Percentiles rank a stretch among this genome's conserved stretches.
phyloP scores from a whole-genome alignment of 2,113 vertebrate species.

The Platichthys flesus region DNA sequence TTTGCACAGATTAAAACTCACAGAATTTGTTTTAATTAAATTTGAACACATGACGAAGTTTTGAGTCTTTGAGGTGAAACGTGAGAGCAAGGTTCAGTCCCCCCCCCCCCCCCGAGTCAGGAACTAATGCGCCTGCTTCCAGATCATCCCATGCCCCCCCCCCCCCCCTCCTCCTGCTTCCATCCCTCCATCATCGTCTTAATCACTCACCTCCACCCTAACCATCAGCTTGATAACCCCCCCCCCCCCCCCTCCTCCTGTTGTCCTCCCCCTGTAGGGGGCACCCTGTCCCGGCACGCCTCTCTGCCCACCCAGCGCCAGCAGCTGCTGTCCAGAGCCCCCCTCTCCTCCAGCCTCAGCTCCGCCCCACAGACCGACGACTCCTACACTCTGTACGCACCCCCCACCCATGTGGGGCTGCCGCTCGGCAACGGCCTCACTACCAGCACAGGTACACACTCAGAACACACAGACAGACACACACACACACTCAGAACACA shows the following conservation, averaged over 20 bases:
- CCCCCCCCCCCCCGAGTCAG: background rate
- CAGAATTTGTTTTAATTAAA: too few species aligned
- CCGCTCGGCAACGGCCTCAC: slow-evolving; percentile 67
- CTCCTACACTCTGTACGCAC: slow-evolving; percentile 76
- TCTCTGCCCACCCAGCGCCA: slow-evolving; percentile 83
- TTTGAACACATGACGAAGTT: too few species aligned
- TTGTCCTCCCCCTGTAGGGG: slow-evolving; percentile 82
- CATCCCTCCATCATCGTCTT: slow-evolving; percentile 51
- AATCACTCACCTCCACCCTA: slow-evolving; percentile 62
- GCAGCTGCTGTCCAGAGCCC: slow-evolving; percentile 81
- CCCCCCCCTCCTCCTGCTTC: slow-evolving; percentile 34
- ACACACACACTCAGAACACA: too few species aligned
- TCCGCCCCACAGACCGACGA: slow-evolving; percentile 81
- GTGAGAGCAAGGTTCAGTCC: too few species aligned
- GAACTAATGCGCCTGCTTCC: slow-evolving; percentile 42
- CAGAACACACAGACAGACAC: background rate
- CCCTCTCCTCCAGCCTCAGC: slow-evolving; percentile 60
- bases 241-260: slow-evolving; percentile 10
- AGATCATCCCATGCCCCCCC: slow-evolving; percentile 37
- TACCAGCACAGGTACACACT: slow-evolving; percentile 70
- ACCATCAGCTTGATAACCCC: slow-evolving; percentile 61
- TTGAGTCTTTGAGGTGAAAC: background rate
- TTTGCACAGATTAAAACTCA: too few species aligned
- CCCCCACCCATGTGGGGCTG: slow-evolving; percentile 70
- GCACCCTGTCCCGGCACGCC: slow-evolving; percentile 84